Evolutionary conservation across 2,888 invertebrate species (phyloP), one percentile per base, ranked within the genome.

Genomic region (Macrophya annulata): DNA sequence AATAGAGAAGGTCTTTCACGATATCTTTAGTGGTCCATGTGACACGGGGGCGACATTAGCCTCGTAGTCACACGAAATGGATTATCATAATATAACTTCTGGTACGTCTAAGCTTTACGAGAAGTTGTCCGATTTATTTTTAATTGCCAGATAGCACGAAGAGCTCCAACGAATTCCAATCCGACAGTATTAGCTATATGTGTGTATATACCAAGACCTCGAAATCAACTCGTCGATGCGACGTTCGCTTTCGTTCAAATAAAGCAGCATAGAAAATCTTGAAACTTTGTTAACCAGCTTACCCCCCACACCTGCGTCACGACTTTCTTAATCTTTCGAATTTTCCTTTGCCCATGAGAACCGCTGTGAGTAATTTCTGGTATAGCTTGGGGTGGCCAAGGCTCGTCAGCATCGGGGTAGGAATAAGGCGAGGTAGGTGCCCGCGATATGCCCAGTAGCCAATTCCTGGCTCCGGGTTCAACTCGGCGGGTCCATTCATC

Each of bases 401-500:
- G 71, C 83, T 83, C 83, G 83, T 83, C 83, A 83, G 83, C 48
- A 71, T 48, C 83, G 68, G 68, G 65, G 83, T 71, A 68, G 83
- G 83, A 83, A 71, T 71, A 71, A 83, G 91, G 91, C 91, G 91
- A 91, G 92, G 92, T 92, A 91, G 92, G 91, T 92, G 91, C 91
- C 91, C 91, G 92, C 90, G 92, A 90, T 92, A 91, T 91, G 91
- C 92, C 93, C 92, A 90, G 92, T 93, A 93, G 93, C 93, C 92
- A 93, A 93, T 93, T 93, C 92, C 93, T 91, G 90, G 91, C 91
- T 91, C 91, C 89, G 91, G 90, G 91, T 92, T 92, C 91, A 91
- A 92, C 91, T 92, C 93, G 93, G 91, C 91, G 92, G 93, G 92
- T 93, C 93, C 93, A 93, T 93, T 93, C 93, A 93, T 93, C 92